A percentile compares a stretch with the other conserved stretches of the same genome.
Conservation (phyloP, 2,888 invertebrate genomes). For the Aspidiotus destructor region DNA sequence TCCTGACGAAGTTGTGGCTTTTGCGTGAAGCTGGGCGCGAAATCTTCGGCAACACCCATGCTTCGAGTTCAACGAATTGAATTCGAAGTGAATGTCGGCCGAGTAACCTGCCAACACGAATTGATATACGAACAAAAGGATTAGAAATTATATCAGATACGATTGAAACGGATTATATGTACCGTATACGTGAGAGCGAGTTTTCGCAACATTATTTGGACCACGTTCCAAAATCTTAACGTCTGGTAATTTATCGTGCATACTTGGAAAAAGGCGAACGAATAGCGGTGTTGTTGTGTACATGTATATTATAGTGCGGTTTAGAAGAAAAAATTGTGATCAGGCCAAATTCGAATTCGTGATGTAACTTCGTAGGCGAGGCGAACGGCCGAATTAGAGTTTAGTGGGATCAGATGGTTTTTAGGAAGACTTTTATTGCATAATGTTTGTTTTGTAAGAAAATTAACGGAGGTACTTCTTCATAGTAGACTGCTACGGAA, state of each 20-base stretch:
- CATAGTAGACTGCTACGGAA: too few relatives aligned
- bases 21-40: slow-evolving; percentile 96
- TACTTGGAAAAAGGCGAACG: not conserved
- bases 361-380: slow-evolving; percentile 27
- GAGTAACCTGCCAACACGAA: not conserved
- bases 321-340: slow-evolving; percentile 19
- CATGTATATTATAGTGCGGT: too few relatives aligned
- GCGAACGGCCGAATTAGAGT: slow-evolving; percentile 19
- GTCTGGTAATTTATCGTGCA: too few relatives aligned
- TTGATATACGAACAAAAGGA: not conserved
- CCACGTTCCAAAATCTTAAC: too few relatives aligned
- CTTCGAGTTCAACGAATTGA: slow-evolving; percentile 23
- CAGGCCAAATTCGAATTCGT: slow-evolving; percentile 21
- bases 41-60: slow-evolving; percentile 84
- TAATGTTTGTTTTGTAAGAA: too few relatives aligned
- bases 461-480: too few relatives aligned
- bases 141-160: not conserved
- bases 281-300: not conserved
- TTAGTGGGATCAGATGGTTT: not conserved
- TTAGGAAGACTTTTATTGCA: too few relatives aligned
- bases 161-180: too few relatives aligned
- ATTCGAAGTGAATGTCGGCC: slow-evolving; percentile 27
- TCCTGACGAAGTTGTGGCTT: slow-evolving; percentile 95
- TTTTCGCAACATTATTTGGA: too few relatives aligned
- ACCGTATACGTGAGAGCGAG: too few relatives aligned